Evolutionary conservation across 1,140 invertebrate genomes (phyloP).

Genomic region (silkworm (Bombyx mori)): DNA sequence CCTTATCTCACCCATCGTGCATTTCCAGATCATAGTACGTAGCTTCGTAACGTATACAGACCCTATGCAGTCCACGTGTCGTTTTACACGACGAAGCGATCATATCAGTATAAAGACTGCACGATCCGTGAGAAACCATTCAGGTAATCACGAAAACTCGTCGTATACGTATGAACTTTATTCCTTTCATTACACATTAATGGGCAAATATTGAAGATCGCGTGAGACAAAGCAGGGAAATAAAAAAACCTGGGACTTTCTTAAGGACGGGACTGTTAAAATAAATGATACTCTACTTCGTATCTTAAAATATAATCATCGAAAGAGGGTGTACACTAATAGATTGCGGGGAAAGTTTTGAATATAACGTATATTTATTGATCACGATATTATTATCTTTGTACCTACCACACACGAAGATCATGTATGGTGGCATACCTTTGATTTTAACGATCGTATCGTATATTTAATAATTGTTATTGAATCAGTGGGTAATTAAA

Average conservation of each 20-base stretch:
- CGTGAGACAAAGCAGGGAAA: slow-evolving; percentile 14
- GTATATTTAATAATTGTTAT: background rate
- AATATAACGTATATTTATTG: slow-evolving; percentile 24
- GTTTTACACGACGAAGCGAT: slow-evolving; percentile 26
- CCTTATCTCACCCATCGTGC: slow-evolving; percentile 12
- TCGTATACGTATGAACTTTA: slow-evolving; percentile 35
- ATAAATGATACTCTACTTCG: slow-evolving; percentile 2
- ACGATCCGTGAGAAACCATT: slow-evolving; percentile 38
- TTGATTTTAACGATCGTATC: background rate
- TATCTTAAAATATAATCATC: slow-evolving; percentile 41
- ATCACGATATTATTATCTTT: slow-evolving; percentile 26
- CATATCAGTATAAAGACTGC: slow-evolving; percentile 27
- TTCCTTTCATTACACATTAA: slow-evolving; percentile 46
- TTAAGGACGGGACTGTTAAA: slow-evolving; percentile 1
- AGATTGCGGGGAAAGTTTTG: slow-evolving; percentile 47
- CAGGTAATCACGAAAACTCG: slow-evolving; percentile 31
- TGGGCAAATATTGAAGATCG: slow-evolving; percentile 16
- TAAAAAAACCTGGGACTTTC: background rate
- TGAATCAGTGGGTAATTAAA: too few relatives aligned
- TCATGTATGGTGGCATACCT: slow-evolving; percentile 19
- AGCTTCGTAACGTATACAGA: background rate
- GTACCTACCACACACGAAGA: slow-evolving; percentile 44
- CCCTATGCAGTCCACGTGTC: slow-evolving; percentile 16
- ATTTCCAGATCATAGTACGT: background rate
- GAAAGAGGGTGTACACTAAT: slow-evolving; percentile 27